These are phyloP conservation scores for Phataginus tricuspis DNA, from an alignment of 2,797 vertebrate species.

Conservation along the genomic window DNA sequence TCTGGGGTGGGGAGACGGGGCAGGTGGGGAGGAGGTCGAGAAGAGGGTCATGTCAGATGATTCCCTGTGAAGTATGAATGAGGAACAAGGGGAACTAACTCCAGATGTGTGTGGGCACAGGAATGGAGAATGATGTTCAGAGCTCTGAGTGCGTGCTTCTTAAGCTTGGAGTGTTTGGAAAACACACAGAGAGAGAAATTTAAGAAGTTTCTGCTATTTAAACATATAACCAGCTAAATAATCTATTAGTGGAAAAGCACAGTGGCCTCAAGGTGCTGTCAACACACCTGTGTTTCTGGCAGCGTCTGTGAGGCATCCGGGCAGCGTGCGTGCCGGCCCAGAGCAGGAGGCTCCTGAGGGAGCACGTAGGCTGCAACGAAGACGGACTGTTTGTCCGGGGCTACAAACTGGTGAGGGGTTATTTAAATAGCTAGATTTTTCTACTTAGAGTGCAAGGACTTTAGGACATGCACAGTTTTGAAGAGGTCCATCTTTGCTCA, in stretches of 20 bases:
- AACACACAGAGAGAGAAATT: not conserved
- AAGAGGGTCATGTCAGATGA: not conserved
- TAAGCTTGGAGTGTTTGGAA: not conserved
- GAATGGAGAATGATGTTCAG: fast-evolving
- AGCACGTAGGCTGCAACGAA: not conserved
- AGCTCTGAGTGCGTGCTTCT: not conserved
- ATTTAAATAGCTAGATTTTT: not conserved
- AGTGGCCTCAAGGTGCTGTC: not conserved
- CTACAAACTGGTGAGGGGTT: not conserved
- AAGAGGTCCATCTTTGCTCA: not conserved
- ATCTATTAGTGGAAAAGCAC: not conserved
- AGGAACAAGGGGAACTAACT: not conserved
- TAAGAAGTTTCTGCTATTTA: not conserved
- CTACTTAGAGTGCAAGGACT: not conserved
- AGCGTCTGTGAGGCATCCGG: no score
- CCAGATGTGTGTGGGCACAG: not conserved
- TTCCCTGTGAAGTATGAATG: not conserved
- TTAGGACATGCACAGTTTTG: not conserved
- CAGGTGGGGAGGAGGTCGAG: not conserved
- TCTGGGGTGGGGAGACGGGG: not conserved
- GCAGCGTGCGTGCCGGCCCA: not conserved
- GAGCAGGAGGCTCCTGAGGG: not conserved
- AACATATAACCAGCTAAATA: not conserved
- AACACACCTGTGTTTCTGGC: not conserved
- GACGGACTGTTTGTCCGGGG: not conserved